A percentile compares a stretch with the other conserved stretches of the same genome.
Evolutionary conservation across 1,140 invertebrate species (phyloP).

Genomic region (Diorhabda carinulata): DNA sequence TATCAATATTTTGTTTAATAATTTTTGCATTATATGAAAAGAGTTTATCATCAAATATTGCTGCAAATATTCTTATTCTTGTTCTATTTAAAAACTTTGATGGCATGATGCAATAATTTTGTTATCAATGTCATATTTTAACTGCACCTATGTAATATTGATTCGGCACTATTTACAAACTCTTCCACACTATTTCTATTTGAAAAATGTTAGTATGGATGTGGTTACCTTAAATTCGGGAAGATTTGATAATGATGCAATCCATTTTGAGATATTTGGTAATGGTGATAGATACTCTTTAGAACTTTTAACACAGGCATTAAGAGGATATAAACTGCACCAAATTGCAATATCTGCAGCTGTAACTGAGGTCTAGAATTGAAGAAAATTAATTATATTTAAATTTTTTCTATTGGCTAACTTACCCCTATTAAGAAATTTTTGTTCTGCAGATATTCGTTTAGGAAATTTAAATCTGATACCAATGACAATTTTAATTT

Average conservation of each 20-base stretch:
- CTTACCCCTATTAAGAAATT: slow-evolving; percentile 31
- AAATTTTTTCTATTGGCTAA: neutral
- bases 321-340: slow-evolving; percentile 60
- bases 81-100: no score
- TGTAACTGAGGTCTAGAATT: slow-evolving; percentile 51
- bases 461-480: slow-evolving; percentile 48
- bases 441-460: slow-evolving; percentile 37
- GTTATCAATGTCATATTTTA: no score
- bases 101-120: no score
- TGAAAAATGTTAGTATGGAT: neutral
- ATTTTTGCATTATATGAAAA: no score
- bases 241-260: slow-evolving; percentile 49
- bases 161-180: no score
- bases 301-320: slow-evolving; percentile 45
- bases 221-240: slow-evolving; percentile 32
- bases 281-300: slow-evolving; percentile 25
- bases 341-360: slow-evolving; percentile 63
- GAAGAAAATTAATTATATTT: neutral
- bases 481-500: slow-evolving; percentile 51
- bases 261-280: slow-evolving; percentile 47
- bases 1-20: no score
- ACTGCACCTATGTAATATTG: no score
- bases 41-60: no score
- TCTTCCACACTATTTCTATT: neutral
- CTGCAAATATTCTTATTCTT: no score